Base-by-base conservation (phyloP, 2,113 vertebrate species). In the Piprites chloris region DNA sequence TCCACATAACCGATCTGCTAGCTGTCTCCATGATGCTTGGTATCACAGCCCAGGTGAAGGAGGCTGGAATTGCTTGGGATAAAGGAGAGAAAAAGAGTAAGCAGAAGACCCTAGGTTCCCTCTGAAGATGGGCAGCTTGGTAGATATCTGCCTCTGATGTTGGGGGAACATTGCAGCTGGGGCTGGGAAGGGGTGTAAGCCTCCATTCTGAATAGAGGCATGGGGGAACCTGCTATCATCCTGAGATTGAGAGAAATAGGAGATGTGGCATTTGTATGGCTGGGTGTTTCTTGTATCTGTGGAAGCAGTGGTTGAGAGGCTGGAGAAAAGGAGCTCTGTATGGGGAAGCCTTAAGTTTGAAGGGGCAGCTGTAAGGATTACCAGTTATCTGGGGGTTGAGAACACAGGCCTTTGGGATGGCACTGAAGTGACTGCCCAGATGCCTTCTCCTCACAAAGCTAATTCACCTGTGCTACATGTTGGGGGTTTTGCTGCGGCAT, bases 21-120 rank as follows among this genome's bases (percentile, higher is more conserved):
- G 99, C 99, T 0, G 99, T 99, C 79, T 99, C 99, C 89, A 99
- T 99, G 99, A 99, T 99, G 99, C 94, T 99, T 94, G 99, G 99
- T 75, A 99, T 99, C 95, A 99, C 99, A 0, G 99, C 98, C 35
- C 99, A 99, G 96, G 99, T 99, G 97, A 99, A 99, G 96, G 99
- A 99, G 94, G 99, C 99, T 2, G 99, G 99, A 59, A 85, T 99
- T 26, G 99, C 99, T 2, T 99, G 99, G 99, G 99, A 99, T 98
- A 99, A 99, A 98, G 99, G 99, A 92, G 99, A 99, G 95, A 99
- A 99, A 87, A 99, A 99, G 94, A 99, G 99, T 99, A 96, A 97
- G 98, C 14, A 42, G 17, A 72, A 23, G 7, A 65, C 35, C 13
- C 12, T 22, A 6, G 33, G 2, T 30, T 72, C 7, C 20, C 26